Conservation (phyloP, 2,113 vertebrate species). For the Colossoma macropomum region DNA sequence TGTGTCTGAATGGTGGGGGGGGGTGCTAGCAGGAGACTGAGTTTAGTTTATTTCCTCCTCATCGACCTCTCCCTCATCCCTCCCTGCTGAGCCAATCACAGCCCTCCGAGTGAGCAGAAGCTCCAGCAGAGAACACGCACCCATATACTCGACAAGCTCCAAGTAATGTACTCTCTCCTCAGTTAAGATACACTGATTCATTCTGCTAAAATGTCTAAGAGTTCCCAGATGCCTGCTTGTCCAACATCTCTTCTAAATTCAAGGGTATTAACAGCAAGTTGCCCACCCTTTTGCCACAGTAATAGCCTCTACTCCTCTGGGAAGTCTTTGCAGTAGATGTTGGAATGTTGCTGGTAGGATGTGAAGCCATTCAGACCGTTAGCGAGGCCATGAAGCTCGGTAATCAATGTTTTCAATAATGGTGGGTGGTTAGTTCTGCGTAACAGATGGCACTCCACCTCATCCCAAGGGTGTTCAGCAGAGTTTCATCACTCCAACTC, state of each 20-base stretch:
- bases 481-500: background rate
- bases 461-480: background rate
- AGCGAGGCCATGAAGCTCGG: no score
- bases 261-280: background rate
- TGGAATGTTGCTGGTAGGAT: background rate
- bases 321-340: background rate
- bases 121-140: constrained; percentile 60
- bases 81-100: constrained; percentile 70
- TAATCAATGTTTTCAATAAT: no score
- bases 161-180: constrained; percentile 15
- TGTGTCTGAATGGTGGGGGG: constrained; percentile 16
- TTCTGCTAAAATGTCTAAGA: no score
- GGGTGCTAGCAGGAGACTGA: constrained; percentile 3
- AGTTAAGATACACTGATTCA: background rate
- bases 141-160: constrained; percentile 59
- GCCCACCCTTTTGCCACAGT: background rate
- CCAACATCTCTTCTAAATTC: background rate
- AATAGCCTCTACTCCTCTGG: background rate
- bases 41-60: constrained; percentile 69
- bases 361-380: no score
- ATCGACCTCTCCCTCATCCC: constrained; percentile 63
- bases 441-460: background rate
- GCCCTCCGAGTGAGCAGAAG: constrained; percentile 59
- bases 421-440: background rate
- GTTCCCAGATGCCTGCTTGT: background rate